Base-by-base conservation (phyloP, 2,113 vertebrate genomes). In the Lagopus leucura region DNA sequence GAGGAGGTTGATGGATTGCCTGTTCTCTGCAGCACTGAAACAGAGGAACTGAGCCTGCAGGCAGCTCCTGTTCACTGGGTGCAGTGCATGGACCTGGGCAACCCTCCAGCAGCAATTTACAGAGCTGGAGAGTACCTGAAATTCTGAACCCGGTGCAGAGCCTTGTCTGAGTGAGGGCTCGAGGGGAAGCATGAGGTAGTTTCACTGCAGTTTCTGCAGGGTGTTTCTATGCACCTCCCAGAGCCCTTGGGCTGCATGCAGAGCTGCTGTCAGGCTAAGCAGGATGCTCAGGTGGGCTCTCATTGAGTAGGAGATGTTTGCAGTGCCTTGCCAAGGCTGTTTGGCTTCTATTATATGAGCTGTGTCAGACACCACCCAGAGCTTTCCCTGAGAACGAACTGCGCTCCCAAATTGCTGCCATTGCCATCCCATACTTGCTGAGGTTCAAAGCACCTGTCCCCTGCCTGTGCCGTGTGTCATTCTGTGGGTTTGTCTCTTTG, bases 361-460 rank as follows among this genome's bases (percentile, higher is more conserved):
- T 67, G 82, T 82, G 45, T 42, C 7, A 3, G 20, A 84, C 93
- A 96, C 96, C 96, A 96, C 96, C 93, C 96, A 96, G 86, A 8
- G 60, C 61, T 79, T 61, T 47, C 48, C 61, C 73, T 17, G 65
- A 43, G 82, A 86, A 64, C 65, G 12, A 82, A 72, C 69, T 61
- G 54, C 34, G 69, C 92, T 72, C 30, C 0, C 1, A 55, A 81
- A 36, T 13, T 69, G 34, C 65, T 15, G 5, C 34, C 61, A 1
- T 11, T 76, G 50, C 76, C 69, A 30, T 16, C 55, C 11, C 20
- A 28, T 57, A 60, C 81, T 81, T 65, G 54, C 63, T 27, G 45
- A 10, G 34, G 64, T 25, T 28, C 47, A 16, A 43, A 55, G 50
- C 89, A 10, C 69, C 43, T 10, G 36, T 45, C n/a, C 58, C n/a